These are phyloP conservation scores for Lanistes nyassanus DNA, from an alignment of 1,140 invertebrate genomes.

Conservation along the genomic window DNA sequence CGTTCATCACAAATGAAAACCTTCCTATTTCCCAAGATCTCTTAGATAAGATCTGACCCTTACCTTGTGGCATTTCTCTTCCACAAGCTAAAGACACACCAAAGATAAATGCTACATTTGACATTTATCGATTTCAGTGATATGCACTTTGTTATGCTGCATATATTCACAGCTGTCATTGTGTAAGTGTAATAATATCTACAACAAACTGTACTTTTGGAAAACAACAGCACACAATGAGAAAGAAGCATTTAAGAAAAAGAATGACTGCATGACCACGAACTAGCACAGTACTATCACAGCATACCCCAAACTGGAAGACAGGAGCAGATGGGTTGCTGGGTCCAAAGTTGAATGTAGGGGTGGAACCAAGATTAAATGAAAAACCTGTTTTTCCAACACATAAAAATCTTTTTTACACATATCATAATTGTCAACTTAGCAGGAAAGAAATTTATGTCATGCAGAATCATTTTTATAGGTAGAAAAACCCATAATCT, in stretches of 20 bases:
- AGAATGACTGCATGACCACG: too few relatives aligned
- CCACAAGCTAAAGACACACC: too few relatives aligned
- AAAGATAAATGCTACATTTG: too few relatives aligned
- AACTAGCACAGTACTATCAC: not conserved
- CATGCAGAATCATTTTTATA: too few relatives aligned
- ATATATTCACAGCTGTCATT: not conserved
- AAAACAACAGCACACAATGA: not conserved
- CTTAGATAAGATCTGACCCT: too few relatives aligned
- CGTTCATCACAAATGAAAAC: too few relatives aligned
- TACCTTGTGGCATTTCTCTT: too few relatives aligned
- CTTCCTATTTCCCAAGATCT: too few relatives aligned
- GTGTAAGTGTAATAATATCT: not conserved
- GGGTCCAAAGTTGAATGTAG: slow-evolving; percentile 17
- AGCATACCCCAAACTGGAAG: slow-evolving; percentile 10
- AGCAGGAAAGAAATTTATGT: too few relatives aligned
- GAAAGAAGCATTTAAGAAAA: not conserved
- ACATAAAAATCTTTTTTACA: not conserved
- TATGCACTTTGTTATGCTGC: not conserved
- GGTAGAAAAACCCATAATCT: too few relatives aligned
- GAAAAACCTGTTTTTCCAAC: not conserved
- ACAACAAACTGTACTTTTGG: not conserved
- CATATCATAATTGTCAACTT: too few relatives aligned
- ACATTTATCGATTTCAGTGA: not conserved
- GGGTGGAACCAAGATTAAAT: not conserved
- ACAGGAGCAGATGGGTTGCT: slow-evolving; percentile 13